Base-by-base conservation (phyloP, 2,888 invertebrate genomes). In the Drosophila pseudotalamancana region DNA sequence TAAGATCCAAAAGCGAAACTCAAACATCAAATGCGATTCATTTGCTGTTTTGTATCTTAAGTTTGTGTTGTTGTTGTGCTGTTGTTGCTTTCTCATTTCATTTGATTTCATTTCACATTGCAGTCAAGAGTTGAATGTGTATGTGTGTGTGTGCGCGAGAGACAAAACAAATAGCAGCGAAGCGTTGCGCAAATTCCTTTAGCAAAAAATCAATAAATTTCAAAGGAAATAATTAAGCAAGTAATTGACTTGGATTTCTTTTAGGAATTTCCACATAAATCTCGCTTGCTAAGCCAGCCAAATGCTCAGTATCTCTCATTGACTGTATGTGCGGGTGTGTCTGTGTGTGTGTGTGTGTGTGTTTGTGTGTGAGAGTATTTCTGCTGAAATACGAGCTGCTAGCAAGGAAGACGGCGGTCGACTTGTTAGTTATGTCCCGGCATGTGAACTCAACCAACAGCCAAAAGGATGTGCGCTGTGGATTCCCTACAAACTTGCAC, bases 231-330 rank as follows among this genome's bases (percentile, higher is more conserved):
- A 84, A 84, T 84, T 84, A 84, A 84, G 88, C 86, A 87, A 83
- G 83, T 88, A 87, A 87, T 87, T 87, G 88, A 87, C 87, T 87
- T 86, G 87, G 88, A 87, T 87, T 88, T 83, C 88, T 82, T 84
- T 86, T 85, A 80, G 76, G 80, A 87, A 88, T 87, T 87, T 80
- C 73, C 77, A 83, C 86, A 87, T 88, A 87, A 88, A 88, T 87
- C 83, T 86, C 70, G 45, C 78, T n/a, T 68, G 81, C 74, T 84
- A 86, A 86, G 83, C 86, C 61, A 84, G 84, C 77, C 67, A 74
- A 67, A 46, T n/a, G 54, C 48, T 46, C 56, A 54, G 57, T 48
- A 54, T 64, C 45, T 21, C 31, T 29, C 18, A 29, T 19, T 42
- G 37, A 51, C 12, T 55, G n/a, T 50, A 23, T 11, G 16, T 18